A percentile compares a stretch with the other conserved stretches of the same genome.
Evolutionary conservation across 2,888 invertebrate genomes (phyloP).

Genomic region (Hydraecia micacea): DNA sequence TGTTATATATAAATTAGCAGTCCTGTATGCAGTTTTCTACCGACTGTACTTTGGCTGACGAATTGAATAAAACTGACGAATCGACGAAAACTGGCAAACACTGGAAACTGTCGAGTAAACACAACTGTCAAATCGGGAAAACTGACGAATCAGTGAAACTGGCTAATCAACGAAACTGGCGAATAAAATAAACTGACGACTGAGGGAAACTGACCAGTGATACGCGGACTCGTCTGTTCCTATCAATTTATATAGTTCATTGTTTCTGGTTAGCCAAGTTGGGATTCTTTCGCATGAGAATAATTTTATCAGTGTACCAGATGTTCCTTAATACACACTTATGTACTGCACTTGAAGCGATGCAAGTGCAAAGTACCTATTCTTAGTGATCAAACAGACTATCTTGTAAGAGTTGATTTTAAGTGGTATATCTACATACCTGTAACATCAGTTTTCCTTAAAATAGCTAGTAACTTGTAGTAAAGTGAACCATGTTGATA

Average conservation of each 20-base stretch:
- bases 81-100: too few relatives aligned
- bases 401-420: slow-evolving; percentile 10
- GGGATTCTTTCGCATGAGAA: slow-evolving; percentile 8
- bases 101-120: too few relatives aligned
- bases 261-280: background rate
- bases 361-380: background rate
- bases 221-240: too few relatives aligned
- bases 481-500: background rate
- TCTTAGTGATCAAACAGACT: slow-evolving; percentile 22
- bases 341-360: slow-evolving; percentile 30
- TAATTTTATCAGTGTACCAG: slow-evolving; percentile 16
- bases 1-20: too few relatives aligned
- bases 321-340: slow-evolving; percentile 21
- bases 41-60: too few relatives aligned
- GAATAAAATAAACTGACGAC: too few relatives aligned
- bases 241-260: background rate
- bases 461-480: background rate
- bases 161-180: too few relatives aligned
- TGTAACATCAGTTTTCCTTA: background rate
- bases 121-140: too few relatives aligned
- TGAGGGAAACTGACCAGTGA: too few relatives aligned
- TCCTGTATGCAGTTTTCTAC: too few relatives aligned
- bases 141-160: too few relatives aligned
- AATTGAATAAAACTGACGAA: too few relatives aligned
- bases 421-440: background rate